Conservation (phyloP, 2,888 invertebrate genomes). For the Synanthedon myopaeformis region DNA sequence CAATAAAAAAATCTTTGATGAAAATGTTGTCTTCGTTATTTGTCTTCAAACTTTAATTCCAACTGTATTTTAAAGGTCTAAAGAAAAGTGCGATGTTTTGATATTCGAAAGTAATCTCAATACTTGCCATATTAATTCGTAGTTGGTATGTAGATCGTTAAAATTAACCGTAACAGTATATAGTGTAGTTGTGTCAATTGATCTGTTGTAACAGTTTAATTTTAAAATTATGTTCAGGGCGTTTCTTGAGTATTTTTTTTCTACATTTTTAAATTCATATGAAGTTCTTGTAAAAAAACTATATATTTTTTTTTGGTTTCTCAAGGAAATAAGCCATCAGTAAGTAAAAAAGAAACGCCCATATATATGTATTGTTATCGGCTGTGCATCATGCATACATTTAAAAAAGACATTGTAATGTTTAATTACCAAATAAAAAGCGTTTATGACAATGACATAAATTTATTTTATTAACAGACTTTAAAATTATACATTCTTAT, state of each 20-base stretch:
- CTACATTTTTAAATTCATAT: neutral
- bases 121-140: neutral
- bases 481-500: conserved; percentile 55
- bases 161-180: neutral
- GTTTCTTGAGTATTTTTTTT: neutral
- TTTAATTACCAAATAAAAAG: neutral
- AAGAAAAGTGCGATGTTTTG: too few species aligned
- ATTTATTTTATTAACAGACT: conserved; percentile 65
- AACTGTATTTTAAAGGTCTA: too few species aligned
- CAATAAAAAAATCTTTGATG: too few species aligned
- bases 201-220: neutral
- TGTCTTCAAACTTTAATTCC: too few species aligned
- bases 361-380: too few species aligned
- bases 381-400: too few species aligned
- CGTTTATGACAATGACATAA: conserved; percentile 25
- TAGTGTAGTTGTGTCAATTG: neutral
- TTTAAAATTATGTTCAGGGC: neutral
- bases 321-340: too few species aligned
- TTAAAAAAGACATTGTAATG: neutral
- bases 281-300: too few species aligned
- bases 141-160: neutral
- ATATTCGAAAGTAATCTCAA: neutral
- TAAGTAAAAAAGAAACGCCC: too few species aligned
- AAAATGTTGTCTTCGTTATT: too few species aligned
- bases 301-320: too few species aligned